Conservation (phyloP, 2,797 vertebrate genomes). For the Leucoraja ocellata region DNA sequence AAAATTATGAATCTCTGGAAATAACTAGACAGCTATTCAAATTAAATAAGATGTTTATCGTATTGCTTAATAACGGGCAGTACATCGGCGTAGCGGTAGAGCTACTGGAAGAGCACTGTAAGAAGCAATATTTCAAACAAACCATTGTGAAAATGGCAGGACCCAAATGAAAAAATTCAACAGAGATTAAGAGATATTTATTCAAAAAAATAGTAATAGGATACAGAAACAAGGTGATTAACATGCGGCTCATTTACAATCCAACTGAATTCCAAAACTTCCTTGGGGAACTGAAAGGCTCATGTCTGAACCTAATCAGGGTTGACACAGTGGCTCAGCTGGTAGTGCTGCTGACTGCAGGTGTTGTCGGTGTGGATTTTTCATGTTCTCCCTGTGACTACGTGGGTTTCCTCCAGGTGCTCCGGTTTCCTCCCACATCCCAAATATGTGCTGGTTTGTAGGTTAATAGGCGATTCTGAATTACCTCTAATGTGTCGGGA, state of each 20-base stretch:
- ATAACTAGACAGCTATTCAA: not conserved
- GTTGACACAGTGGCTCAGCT: no score
- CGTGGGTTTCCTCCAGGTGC: no score
- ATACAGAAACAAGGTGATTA: not conserved
- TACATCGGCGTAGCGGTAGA: no score
- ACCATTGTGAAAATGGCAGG: not conserved
- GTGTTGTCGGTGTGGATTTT: no score
- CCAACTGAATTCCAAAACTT: not conserved
- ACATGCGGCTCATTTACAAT: not conserved
- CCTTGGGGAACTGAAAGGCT: not conserved
- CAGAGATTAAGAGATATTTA: not conserved
- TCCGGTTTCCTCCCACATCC: no score
- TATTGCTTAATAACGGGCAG: not conserved
- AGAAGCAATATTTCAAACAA: not conserved
- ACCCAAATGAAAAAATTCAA: not conserved
- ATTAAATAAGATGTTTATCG: not conserved
- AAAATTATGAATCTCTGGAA: not conserved
- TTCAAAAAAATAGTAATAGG: not conserved
- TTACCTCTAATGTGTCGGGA: no score
- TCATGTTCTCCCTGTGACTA: no score
- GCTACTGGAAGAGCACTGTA: no score
- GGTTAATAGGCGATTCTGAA: no score
- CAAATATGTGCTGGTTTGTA: no score
- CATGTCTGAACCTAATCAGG: not conserved
- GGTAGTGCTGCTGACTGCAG: no score